Conservation (phyloP, 2,888 invertebrate genomes). For the Elegia similella region DNA sequence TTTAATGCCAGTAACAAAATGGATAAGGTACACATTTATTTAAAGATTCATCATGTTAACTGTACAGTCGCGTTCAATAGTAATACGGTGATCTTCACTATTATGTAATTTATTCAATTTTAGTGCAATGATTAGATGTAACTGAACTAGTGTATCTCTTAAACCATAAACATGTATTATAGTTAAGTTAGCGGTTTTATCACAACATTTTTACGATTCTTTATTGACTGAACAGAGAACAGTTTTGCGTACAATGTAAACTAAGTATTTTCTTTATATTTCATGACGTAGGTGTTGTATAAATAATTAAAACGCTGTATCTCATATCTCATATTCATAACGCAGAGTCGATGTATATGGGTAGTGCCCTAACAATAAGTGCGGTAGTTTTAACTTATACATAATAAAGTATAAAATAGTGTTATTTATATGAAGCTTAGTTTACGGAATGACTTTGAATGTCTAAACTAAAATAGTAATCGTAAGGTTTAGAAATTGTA, state of each 20-base stretch:
- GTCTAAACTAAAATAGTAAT: constrained; percentile 71
- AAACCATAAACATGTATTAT: constrained; percentile 65
- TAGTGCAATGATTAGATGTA: constrained; percentile 81
- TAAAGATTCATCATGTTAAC: constrained; percentile 27
- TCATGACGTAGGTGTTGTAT: constrained; percentile 61
- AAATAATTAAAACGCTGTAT: constrained; percentile 62
- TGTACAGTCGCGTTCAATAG: constrained; percentile 46
- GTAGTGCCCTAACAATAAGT: constrained; percentile 65
- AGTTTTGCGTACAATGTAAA: constrained; percentile 65
- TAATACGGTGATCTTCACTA: constrained; percentile 65
- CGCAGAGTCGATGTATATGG: constrained; percentile 64
- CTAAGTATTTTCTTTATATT: constrained; percentile 56
- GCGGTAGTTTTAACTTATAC: constrained; percentile 69
- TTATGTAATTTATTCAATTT: constrained; percentile 77
- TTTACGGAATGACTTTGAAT: constrained; percentile 67
- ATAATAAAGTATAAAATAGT: constrained; percentile 75
- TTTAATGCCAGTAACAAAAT: constrained; percentile 33
- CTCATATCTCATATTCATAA: constrained; percentile 70
- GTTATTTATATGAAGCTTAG: constrained; percentile 79
- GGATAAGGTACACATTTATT: constrained; percentile 47
- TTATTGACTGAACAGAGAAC: constrained; percentile 71
- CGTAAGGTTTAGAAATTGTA: constrained; percentile 67
- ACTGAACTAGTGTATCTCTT: constrained; percentile 64
- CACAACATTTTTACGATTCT: constrained; percentile 66
- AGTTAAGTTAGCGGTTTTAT: constrained; percentile 65